Evolutionary conservation across 1,140 invertebrate genomes (phyloP), one percentile per base, ranked within the genome.

Genomic region (Drosophila eugracilis): DNA sequence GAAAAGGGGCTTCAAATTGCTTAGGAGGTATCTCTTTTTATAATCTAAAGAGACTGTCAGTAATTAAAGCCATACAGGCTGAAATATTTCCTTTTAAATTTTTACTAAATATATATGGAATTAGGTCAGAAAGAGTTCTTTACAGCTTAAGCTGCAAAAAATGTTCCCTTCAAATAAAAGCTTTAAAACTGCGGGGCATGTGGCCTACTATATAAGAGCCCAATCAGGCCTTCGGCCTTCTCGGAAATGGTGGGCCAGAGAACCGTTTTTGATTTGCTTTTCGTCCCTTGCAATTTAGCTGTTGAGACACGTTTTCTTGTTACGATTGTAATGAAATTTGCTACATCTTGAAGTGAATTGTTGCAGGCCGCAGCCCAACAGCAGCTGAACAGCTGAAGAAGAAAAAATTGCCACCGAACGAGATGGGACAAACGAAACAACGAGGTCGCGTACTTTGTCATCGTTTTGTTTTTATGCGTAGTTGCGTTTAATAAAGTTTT

Each of bases 241-340:
- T 15, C 15, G 37, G 3, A 42, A 63, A 42, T 60, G 12, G 55
- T 52, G 34, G 49, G 34, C 66, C 37, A 7, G 6, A 24, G 21
- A 37, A 34, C 37, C 39, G 58, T 49, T 73, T 65, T 60, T 84
- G 62, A 78, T 54, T 73, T 58, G 77, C 53, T 72, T 65, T 85
- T 52, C 42, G 74, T 58, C 67, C 76, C 42, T 65, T 74, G 83
- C 83, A 86, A 86, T 86, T 86, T 86, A 78, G 83, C 74, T 57
- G 83, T 88, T 83, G 83, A 75, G 84, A 86, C 83, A 86, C 83
- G 83, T 86, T 86, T 88, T 88, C 83, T 75, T 75, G 74, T 86
- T 88, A 86, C 83, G 83, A 86, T 83, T 88, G 75, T 88, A 86
- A 88, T 86, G 83, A 88, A 86, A 88, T 86, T 86, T 88, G 83